These are phyloP conservation scores for Papilio aristodemus DNA, from an alignment of 1,140 invertebrate species.

Conservation along the genomic window DNA sequence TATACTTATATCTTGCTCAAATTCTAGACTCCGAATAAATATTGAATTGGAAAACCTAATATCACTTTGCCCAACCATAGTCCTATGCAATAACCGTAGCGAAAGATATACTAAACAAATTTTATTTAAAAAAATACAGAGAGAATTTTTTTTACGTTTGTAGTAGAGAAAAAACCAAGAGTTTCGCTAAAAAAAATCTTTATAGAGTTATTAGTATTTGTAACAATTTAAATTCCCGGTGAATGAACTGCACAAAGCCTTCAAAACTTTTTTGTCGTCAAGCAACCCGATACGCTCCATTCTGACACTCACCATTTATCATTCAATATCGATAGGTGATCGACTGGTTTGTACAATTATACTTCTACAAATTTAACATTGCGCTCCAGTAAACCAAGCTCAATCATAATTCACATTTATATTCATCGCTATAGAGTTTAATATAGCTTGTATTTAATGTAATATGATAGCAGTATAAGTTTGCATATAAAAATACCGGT, in stretches of 20 bases:
- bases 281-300: slow-evolving; percentile 45
- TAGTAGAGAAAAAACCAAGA: no score
- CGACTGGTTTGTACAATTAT: slow-evolving; percentile 63
- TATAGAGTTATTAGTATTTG: no score
- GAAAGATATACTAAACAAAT: no score
- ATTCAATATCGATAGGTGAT: slow-evolving; percentile 65
- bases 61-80: no score
- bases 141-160: no score
- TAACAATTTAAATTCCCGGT: slow-evolving; percentile 42
- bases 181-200: no score
- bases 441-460: slow-evolving; percentile 26
- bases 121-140: no score
- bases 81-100: no score
- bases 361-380: slow-evolving; percentile 41
- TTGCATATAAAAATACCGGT: slow-evolving; percentile 54
- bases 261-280: slow-evolving; percentile 53
- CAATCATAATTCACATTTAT: slow-evolving; percentile 31
- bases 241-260: slow-evolving; percentile 54
- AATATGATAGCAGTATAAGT: slow-evolving; percentile 36
- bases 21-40: no score
- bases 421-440: slow-evolving; percentile 34
- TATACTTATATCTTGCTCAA: no score
- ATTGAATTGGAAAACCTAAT: no score
- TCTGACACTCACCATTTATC: slow-evolving; percentile 63
- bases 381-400: neutral